Conservation (phyloP, 2,797 vertebrate genomes). For the Thaleichthys pacificus region DNA sequence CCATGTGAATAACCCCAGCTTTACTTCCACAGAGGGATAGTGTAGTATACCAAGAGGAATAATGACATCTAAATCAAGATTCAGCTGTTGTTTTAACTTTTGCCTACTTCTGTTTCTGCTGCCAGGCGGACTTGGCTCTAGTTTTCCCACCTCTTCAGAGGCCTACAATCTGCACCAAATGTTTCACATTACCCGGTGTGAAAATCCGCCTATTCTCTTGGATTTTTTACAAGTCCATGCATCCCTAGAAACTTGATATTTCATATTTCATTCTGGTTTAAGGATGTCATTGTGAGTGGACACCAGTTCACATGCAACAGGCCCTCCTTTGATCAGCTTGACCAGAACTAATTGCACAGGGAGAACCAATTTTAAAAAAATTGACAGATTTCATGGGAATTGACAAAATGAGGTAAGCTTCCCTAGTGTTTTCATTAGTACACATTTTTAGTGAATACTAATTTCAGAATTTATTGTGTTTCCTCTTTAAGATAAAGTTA, state of each 20-base stretch:
- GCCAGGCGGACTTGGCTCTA: constrained; percentile 83
- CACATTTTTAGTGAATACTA: constrained; percentile 81
- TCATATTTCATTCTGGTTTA: constrained; percentile 99
- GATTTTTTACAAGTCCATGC: constrained; percentile 98
- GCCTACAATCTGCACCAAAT: constrained; percentile 96
- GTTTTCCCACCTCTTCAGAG: constrained; percentile 80
- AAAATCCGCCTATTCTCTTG: constrained; percentile 97
- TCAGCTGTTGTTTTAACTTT: constrained; percentile 79
- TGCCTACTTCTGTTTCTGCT: constrained; percentile 87
- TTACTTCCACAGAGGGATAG: constrained; percentile 37
- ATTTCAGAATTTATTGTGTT: constrained; percentile 73
- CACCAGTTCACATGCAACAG: constrained; percentile 96
- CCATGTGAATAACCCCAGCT: constrained; percentile 46
- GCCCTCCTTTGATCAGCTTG: constrained; percentile 92
- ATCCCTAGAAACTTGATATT: constrained; percentile 98
- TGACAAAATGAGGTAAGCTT: constrained; percentile 83
- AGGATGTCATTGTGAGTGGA: constrained; percentile 96
- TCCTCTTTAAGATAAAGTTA: constrained; percentile 70
- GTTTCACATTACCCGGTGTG: constrained; percentile 99
- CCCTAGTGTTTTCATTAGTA: constrained; percentile 83
- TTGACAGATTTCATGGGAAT: constrained; percentile 99
- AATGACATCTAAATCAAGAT: constrained; percentile 84
- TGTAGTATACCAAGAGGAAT: constrained; percentile 49
- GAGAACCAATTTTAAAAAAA: constrained; percentile 99
- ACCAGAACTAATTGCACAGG: constrained; percentile 95